Evolutionary conservation across 2,888 invertebrate species (phyloP).

Genomic region (Biston betularia): DNA sequence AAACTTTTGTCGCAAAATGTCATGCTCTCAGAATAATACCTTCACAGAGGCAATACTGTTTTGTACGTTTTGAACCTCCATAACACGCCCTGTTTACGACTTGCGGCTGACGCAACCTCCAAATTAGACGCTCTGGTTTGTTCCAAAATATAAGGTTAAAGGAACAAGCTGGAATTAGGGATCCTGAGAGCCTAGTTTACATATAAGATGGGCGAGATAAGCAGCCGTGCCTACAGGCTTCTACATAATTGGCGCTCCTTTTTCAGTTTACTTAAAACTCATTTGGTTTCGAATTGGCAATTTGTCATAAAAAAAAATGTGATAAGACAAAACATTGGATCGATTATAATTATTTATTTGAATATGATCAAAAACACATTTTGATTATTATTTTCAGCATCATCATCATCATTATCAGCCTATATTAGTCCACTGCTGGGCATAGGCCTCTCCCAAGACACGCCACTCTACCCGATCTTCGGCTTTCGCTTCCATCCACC

Average conservation of each 20-base stretch:
- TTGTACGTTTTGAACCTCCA: slow-evolving; percentile 42
- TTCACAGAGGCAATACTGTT: slow-evolving; percentile 18
- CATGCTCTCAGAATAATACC: neutral
- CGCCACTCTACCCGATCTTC: too few relatives aligned
- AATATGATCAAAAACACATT: too few relatives aligned
- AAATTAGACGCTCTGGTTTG: slow-evolving; percentile 43
- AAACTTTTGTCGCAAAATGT: too few relatives aligned
- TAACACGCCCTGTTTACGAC: slow-evolving; percentile 44
- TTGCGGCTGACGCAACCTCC: slow-evolving; percentile 29
- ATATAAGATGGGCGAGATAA: slow-evolving; percentile 31
- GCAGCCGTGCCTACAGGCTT: slow-evolving; percentile 16
- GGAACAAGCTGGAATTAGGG: slow-evolving; percentile 33
- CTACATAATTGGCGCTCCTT: slow-evolving; percentile 11
- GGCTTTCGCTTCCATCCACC: too few relatives aligned
- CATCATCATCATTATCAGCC: too few relatives aligned
- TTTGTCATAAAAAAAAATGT: neutral
- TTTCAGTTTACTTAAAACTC: slow-evolving; percentile 13
- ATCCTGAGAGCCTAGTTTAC: slow-evolving; percentile 33
- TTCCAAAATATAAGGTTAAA: slow-evolving; percentile 37
- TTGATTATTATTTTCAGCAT: too few relatives aligned
- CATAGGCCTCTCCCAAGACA: too few relatives aligned
- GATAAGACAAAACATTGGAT: too few relatives aligned
- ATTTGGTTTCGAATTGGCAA: neutral
- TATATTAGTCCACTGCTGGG: too few relatives aligned
- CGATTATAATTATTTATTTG: too few relatives aligned